Evolutionary conservation across 2,888 invertebrate species (phyloP).

Genomic region (Dendrolimus pini): DNA sequence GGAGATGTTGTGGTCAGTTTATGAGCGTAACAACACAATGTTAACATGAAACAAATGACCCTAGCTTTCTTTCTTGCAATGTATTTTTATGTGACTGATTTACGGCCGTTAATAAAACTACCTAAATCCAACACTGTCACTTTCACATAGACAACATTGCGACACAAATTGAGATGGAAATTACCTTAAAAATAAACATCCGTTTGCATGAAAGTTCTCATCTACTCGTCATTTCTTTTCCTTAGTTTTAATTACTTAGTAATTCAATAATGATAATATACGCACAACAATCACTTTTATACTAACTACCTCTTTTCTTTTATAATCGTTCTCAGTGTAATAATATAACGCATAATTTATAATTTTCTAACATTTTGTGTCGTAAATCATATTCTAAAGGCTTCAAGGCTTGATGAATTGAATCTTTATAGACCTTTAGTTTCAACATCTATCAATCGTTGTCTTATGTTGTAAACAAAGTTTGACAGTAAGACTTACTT

Average conservation of each 20-base stretch:
- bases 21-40: constrained; percentile 10
- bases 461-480: neutral
- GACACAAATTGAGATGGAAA: neutral
- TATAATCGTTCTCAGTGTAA: neutral
- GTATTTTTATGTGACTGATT: constrained; percentile 20
- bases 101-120: constrained; percentile 5
- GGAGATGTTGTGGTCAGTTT: constrained; percentile 11
- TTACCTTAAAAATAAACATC: neutral
- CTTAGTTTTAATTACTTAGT: too few species aligned
- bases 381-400: neutral
- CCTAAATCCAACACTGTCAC: neutral
- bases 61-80: constrained; percentile 16
- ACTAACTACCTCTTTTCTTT: neutral
- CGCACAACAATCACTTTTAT: too few species aligned
- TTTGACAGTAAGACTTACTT: neutral
- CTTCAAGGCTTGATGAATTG: neutral
- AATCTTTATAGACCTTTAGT: neutral
- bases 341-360: neutral
- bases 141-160: neutral
- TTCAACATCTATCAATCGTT: neutral
- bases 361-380: neutral
- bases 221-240: too few species aligned
- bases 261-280: too few species aligned
- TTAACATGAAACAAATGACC: constrained; percentile 16
- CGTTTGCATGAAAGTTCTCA: too few species aligned